Evolutionary conservation across 2,797 vertebrate genomes (phyloP).

Genomic region (Acanthis flammea): DNA sequence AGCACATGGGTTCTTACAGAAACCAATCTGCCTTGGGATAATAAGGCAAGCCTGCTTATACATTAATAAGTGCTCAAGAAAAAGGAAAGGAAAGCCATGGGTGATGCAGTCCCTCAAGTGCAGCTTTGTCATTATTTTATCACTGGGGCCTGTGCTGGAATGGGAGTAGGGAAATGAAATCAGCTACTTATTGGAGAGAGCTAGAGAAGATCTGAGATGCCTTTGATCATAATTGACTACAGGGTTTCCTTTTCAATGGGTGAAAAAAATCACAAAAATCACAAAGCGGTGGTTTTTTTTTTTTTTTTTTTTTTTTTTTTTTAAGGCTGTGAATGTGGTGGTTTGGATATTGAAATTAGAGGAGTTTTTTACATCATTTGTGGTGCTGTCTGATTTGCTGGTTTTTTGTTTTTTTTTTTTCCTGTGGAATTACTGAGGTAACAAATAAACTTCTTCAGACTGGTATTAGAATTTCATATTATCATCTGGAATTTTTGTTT

Average conservation of each 20-base stretch:
- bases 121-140: neutral
- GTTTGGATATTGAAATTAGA: neutral
- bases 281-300: neutral
- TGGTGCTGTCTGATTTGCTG: neutral
- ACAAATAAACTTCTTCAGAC: neutral
- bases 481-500: neutral
- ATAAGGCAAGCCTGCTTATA: neutral
- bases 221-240: neutral
- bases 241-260: neutral
- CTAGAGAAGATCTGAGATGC: neutral
- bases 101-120: neutral
- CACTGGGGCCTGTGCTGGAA: neutral
- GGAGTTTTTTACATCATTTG: fast-evolving
- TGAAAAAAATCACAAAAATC: neutral
- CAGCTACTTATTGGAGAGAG: neutral
- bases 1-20: neutral
- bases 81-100: neutral
- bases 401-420: neutral
- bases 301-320: neutral
- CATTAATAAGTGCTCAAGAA: neutral
- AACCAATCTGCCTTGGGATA: neutral
- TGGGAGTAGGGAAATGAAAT: neutral
- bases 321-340: neutral
- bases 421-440: neutral
- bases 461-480: neutral